These are phyloP conservation scores for Mactromeris polynyma DNA, from an alignment of 2,888 invertebrate species.

Conservation along the genomic window DNA sequence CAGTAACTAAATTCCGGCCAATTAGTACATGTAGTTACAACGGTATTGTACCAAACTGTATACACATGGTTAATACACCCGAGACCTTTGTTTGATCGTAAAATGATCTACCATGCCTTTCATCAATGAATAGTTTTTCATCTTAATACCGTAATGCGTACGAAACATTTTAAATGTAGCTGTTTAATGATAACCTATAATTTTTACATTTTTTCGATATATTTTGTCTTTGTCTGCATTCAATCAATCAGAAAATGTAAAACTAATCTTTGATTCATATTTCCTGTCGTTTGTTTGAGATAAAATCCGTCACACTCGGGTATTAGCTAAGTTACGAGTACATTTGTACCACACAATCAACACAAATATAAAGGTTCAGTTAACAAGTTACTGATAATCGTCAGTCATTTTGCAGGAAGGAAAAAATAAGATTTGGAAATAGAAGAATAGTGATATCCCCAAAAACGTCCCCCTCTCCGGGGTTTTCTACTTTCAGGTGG, in stretches of 20 bases:
- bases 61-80: no score
- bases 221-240: background rate
- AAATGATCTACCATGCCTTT: background rate
- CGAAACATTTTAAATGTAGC: background rate
- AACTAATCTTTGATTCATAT: slow-evolving; percentile 1
- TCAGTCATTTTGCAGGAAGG: background rate
- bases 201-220: background rate
- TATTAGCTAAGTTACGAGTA: background rate
- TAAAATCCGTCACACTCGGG: background rate
- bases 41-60: no score
- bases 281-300: slow-evolving; percentile 11
- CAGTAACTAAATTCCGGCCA: no score
- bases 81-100: background rate
- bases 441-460: no score
- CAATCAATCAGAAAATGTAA: background rate
- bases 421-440: no score
- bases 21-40: no score
- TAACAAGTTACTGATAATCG: background rate
- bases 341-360: background rate
- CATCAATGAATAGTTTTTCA: background rate
- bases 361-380: background rate
- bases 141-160: background rate
- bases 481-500: no score
- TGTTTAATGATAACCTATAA: background rate
- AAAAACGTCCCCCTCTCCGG: no score